Conservation (phyloP, 2,113 vertebrate genomes). For the Hyperoodon ampullatus region DNA sequence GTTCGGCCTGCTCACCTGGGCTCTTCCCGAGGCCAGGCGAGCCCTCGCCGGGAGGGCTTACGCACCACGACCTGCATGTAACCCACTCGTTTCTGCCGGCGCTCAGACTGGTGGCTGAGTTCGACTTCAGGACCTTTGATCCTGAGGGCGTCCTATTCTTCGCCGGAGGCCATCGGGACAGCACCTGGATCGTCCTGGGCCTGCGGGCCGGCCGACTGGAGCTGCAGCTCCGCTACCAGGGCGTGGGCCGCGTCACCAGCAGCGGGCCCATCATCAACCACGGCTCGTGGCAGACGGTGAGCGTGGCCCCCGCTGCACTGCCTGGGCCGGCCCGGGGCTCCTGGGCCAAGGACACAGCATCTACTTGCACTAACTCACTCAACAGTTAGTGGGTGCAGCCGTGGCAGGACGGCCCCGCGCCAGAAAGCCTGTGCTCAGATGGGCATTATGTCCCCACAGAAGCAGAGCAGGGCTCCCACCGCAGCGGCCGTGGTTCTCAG, state of each 20-base stretch:
- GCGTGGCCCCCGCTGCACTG: background rate
- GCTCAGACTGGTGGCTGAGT: conserved; percentile 91
- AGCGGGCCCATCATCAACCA: conserved; percentile 93
- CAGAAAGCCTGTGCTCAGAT: fast-evolving
- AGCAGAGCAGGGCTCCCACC: background rate
- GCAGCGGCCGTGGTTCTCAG: fast-evolving
- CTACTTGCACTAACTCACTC: fast-evolving
- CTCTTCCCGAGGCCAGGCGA: conserved; percentile 46
- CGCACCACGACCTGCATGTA: conserved; percentile 61
- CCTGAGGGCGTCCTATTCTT: conserved; percentile 97
- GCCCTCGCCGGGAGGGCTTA: background rate
- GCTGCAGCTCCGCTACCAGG: conserved; percentile 93
- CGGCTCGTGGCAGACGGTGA: conserved; percentile 95
- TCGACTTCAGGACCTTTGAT: conserved; percentile 97
- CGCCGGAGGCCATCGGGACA: conserved; percentile 93
- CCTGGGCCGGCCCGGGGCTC: background rate
- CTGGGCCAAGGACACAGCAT: background rate
- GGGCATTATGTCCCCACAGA: fast-evolving
- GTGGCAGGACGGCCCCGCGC: background rate
- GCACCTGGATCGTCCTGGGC: conserved; percentile 95
- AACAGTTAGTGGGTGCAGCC: no score
- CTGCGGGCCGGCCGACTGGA: conserved; percentile 93
- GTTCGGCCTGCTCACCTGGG: background rate
- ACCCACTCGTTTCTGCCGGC: conserved; percentile 76
- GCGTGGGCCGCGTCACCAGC: conserved; percentile 93